phyloP scores from a whole-genome alignment of 2,888 invertebrate genomes.

The Magallana nippona region DNA sequence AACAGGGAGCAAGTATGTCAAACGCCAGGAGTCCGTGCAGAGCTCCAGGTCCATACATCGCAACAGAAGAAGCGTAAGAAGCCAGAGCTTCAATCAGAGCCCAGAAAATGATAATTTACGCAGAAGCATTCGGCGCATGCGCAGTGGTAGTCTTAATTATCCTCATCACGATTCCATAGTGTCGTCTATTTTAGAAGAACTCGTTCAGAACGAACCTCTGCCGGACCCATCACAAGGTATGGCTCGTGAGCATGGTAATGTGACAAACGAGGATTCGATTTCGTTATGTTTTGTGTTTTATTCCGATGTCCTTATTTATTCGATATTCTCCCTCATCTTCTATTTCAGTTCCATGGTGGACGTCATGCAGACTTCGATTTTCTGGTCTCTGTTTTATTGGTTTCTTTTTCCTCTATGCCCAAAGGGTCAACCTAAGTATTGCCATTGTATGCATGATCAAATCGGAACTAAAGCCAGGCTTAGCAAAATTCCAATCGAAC shows the following conservation, averaged over 20 bases:
- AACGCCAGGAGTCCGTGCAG: constrained; percentile 11
- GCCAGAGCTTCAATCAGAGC: constrained; percentile 18
- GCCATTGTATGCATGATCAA: constrained; percentile 82
- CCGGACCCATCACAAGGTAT: neutral
- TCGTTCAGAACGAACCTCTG: neutral
- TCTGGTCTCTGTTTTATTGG: constrained; percentile 77
- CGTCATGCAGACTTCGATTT: constrained; percentile 71
- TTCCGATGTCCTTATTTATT: neutral
- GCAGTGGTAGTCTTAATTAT: constrained; percentile 35
- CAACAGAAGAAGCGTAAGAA: constrained; percentile 19
- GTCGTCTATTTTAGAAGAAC: constrained; percentile 1
- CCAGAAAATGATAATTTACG: neutral
- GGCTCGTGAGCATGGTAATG: neutral
- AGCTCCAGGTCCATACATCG: neutral
- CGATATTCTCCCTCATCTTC: too few species aligned
- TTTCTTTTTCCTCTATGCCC: constrained; percentile 85
- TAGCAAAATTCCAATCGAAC: neutral
- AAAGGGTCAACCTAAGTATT: constrained; percentile 83
- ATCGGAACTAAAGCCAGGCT: constrained; percentile 46
- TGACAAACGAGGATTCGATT: neutral
- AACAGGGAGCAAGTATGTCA: neutral
- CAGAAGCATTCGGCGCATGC: neutral
- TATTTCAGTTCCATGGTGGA: constrained; percentile 73
- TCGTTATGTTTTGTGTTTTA: neutral
- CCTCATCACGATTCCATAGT: constrained; percentile 29